These are phyloP conservation scores for Aradus depressus DNA, from an alignment of 2,888 invertebrate genomes.

Conservation along the genomic window DNA sequence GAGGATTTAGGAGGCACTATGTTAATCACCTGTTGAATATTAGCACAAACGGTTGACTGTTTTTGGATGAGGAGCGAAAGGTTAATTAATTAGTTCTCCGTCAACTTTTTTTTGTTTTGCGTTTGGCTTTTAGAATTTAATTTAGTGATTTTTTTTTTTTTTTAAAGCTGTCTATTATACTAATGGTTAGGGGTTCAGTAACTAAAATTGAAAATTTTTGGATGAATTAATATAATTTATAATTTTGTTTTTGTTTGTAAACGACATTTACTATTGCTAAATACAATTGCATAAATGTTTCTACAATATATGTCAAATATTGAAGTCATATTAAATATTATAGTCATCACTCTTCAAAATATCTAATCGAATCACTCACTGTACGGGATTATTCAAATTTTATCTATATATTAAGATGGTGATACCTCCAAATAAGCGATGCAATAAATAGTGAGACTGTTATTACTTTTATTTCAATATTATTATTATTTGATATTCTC, in stretches of 20 bases:
- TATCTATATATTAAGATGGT: slow-evolving; percentile 6
- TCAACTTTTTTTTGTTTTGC: slow-evolving; percentile 2
- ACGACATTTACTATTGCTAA: background rate
- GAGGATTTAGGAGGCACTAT: too few relatives aligned
- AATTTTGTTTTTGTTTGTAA: background rate
- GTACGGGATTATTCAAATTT: background rate
- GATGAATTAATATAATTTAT: slow-evolving; percentile 1
- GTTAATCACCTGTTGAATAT: too few relatives aligned
- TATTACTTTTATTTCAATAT: too few relatives aligned
- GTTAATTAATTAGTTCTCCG: too few relatives aligned
- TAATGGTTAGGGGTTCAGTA: too few relatives aligned
- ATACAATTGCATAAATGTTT: slow-evolving; percentile 1
- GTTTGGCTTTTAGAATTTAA: slow-evolving; percentile 4
- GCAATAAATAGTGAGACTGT: background rate
- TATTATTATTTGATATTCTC: too few relatives aligned
- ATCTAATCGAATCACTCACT: background rate
- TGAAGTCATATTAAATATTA: background rate
- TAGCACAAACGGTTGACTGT: too few relatives aligned
- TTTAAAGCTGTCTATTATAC: background rate
- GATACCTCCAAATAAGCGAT: slow-evolving; percentile 5
- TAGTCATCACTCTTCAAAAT: background rate
- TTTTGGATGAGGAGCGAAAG: too few relatives aligned
- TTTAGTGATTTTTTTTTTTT: background rate
- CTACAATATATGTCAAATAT: too few relatives aligned
- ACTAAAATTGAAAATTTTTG: too few relatives aligned